Base-by-base conservation (phyloP, 92 coral and sea anemone genomes). In the Paragorgia papillata region DNA sequence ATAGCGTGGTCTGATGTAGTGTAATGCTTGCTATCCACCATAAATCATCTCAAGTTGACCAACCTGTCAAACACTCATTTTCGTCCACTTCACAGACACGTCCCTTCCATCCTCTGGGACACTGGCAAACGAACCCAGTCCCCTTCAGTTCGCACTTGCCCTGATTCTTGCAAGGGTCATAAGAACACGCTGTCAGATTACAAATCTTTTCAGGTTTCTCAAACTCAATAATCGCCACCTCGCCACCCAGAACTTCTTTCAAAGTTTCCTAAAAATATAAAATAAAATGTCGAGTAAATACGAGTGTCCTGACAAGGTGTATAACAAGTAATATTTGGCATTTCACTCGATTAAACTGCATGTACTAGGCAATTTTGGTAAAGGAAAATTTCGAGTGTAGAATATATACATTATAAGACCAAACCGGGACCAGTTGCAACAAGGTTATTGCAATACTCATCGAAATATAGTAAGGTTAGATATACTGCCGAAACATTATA, bases 71-170 rank as follows among this genome's bases (percentile, higher is more conserved):
- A 74, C 99, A 95, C 41, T 95, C 99, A 81, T 95, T 49, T 13
- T 67, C 62, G 59, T 95, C 96, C 33, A 62, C 29, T n/a, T 81
- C 82, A 76, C 99, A 95, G 37, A 85, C 76, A 33, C 82, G 74
- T 31, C 99, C 99, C 76, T 85, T 68, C 99, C 99, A 95, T 41
- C 95, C 96, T 56, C 88, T 87, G 32, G 79, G 67, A 64, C 99
- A 95, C 19, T 73, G 65, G 44, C 99, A 95, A 15, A 57, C 64
- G 73, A 83, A 87, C 27, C 55, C 82, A 54, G 78, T 26, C 39
- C 62, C 85, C 14, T 65, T 59, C 14, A 66, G 59, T 31, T 77
- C 88, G 57, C 99, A 95, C 26, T 58, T 73, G 9, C 96, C 99
- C 9, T 79, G 80, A 76, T 95, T 65, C 46, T 66, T 41, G 43